phyloP scores from a whole-genome alignment of 2,797 vertebrate genomes.

The Mus caroli region DNA sequence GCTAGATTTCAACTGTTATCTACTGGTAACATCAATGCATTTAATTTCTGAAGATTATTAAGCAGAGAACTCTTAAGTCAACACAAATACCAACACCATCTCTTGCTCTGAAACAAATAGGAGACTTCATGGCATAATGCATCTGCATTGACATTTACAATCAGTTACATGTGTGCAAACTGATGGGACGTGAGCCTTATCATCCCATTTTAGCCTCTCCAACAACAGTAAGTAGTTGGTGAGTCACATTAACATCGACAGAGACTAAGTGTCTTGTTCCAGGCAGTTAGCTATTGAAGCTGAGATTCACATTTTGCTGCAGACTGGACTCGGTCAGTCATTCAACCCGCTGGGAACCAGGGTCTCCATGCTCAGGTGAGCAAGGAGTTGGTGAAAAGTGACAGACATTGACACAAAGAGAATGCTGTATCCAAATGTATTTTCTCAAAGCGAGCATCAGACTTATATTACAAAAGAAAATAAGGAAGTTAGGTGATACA shows the following conservation, averaged over 20 bases:
- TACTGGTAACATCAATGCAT: neutral
- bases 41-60: slow-evolving; percentile 58
- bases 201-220: neutral
- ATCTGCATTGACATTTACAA: neutral
- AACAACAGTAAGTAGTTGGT: neutral
- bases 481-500: too few species aligned
- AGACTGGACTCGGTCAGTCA: too few species aligned
- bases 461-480: too few species aligned
- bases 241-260: neutral
- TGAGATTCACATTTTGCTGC: neutral
- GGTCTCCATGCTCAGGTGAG: too few species aligned
- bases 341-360: too few species aligned
- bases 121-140: neutral
- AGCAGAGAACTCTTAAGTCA: neutral
- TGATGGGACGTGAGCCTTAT: neutral
- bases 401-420: too few species aligned
- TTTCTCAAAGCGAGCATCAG: too few species aligned
- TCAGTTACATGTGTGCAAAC: neutral
- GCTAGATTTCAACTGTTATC: neutral
- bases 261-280: neutral
- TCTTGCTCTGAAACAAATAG: neutral
- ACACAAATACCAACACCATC: neutral
- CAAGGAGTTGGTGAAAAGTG: too few species aligned
- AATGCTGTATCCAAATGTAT: too few species aligned
- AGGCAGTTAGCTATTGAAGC: neutral